phyloP scores from a whole-genome alignment of 2,888 invertebrate species.

The Endotricha flammealis region DNA sequence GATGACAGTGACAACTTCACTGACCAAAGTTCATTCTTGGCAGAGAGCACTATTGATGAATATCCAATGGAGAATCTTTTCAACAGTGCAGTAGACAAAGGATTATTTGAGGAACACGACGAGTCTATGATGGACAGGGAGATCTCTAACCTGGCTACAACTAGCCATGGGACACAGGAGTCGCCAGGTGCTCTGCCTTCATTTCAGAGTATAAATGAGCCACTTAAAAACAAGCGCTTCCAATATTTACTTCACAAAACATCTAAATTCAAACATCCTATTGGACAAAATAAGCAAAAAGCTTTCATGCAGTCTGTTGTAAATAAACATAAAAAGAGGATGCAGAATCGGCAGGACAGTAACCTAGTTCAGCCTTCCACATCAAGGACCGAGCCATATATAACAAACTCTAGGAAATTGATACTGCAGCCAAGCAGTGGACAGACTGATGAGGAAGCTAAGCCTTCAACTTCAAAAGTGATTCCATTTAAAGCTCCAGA shows the following conservation, averaged over 20 bases:
- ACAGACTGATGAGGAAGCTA: constrained; percentile 47
- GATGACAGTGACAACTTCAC: constrained; percentile 69
- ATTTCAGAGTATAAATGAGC: constrained; percentile 69
- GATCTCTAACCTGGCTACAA: constrained; percentile 70
- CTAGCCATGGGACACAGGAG: constrained; percentile 63
- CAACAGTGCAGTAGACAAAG: constrained; percentile 71
- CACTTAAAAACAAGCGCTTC: constrained; percentile 69
- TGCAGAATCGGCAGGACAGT: constrained; percentile 55
- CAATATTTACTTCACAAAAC: constrained; percentile 73
- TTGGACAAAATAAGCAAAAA: constrained; percentile 70
- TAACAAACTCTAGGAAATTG: constrained; percentile 56
- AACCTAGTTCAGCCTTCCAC: constrained; percentile 60
- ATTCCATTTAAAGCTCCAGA: constrained; percentile 52
- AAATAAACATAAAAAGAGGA: constrained; percentile 71
- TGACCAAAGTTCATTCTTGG: constrained; percentile 69
- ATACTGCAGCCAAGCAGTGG: constrained; percentile 51
- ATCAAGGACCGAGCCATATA: constrained; percentile 59
- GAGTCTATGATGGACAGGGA: constrained; percentile 72
- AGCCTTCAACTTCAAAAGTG: constrained; percentile 63
- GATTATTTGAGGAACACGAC: constrained; percentile 66
- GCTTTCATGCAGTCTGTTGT: constrained; percentile 73
- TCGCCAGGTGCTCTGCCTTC: constrained; percentile 59
- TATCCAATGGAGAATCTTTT: constrained; percentile 74
- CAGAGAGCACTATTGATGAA: constrained; percentile 70
- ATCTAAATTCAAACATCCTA: constrained; percentile 71